Evolutionary conservation across 2,113 vertebrate genomes (phyloP), one percentile per base, ranked within the genome.

Genomic region (Turnix velox): DNA sequence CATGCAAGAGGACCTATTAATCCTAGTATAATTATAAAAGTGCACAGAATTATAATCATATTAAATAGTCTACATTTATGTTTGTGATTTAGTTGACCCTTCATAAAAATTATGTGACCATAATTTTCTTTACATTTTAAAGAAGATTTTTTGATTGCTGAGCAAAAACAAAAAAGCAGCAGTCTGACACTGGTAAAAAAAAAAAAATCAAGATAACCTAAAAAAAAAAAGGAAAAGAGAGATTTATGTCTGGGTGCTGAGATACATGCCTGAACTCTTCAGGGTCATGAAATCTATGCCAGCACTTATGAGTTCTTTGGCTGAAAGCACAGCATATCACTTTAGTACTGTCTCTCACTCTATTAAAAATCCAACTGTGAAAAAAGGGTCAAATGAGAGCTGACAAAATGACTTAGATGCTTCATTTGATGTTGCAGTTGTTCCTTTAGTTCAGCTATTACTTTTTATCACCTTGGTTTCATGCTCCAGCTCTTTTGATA

Each of bases 381-480:
- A 48, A 80, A 77, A 93, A 93, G 73, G 72, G 85, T 87, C 82
- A 91, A 88, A 88, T 58, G 49, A 88, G 42, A 93, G 11, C 55
- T 83, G 71, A 66, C 30, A 90, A 73, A 83, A 93, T 93, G 1
- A 73, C 68, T 93, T 88, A 80, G 85, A 80, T 80, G 42, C 27
- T 87, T 74, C 71, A 80, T 77, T 87, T 90, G 72, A 88, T 46
- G 7, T 40, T 88, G 46, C 30, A 80, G n/a, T 86, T 85, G 7
- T 96, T 85, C 83, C 55, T 90, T 83, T 83, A 66, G 33, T 54
- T 94, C 49, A 77, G 23, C 14, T 91, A 54, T 45, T 65, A 23
- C 58, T 80, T 93, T 93, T 90, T 69, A 83, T 90, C 35, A 83
- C 46, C 12, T 62, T 43, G 39, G 33, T 90, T 94, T 88, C 67